Conservation (phyloP, 2,888 invertebrate genomes). For the Magallana nippona region DNA sequence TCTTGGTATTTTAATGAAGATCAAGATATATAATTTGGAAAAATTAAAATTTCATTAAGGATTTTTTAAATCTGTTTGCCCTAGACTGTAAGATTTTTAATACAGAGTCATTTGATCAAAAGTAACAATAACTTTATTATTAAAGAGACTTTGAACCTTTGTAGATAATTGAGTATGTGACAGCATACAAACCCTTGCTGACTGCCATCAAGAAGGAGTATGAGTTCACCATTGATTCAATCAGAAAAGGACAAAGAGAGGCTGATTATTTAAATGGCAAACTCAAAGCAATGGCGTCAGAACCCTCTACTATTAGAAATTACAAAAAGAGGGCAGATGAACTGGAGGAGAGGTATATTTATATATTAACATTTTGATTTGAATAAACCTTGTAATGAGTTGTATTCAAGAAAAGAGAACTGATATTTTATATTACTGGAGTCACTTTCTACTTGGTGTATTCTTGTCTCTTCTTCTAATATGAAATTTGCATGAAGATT, state of each 20-base stretch:
- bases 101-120: background rate
- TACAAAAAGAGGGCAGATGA: conserved; percentile 77
- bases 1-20: too few species aligned
- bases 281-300: conserved; percentile 77
- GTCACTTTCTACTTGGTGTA: too few species aligned
- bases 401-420: too few species aligned
- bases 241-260: conserved; percentile 75
- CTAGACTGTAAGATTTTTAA: too few species aligned
- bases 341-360: conserved; percentile 74
- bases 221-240: conserved; percentile 77
- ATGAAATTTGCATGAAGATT: too few species aligned
- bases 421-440: too few species aligned
- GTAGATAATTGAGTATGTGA: conserved; percentile 78
- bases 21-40: too few species aligned
- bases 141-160: conserved; percentile 34
- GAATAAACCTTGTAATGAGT: too few species aligned
- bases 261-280: conserved; percentile 76
- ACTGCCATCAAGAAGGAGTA: conserved; percentile 78
- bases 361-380: background rate
- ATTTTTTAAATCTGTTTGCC: too few species aligned
- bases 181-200: conserved; percentile 76
- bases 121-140: background rate
- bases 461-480: too few species aligned
- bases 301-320: conserved; percentile 77
- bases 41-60: too few species aligned